Evolutionary conservation across 2,797 vertebrate species (phyloP).

Genomic region (Orestias chungarensis): DNA sequence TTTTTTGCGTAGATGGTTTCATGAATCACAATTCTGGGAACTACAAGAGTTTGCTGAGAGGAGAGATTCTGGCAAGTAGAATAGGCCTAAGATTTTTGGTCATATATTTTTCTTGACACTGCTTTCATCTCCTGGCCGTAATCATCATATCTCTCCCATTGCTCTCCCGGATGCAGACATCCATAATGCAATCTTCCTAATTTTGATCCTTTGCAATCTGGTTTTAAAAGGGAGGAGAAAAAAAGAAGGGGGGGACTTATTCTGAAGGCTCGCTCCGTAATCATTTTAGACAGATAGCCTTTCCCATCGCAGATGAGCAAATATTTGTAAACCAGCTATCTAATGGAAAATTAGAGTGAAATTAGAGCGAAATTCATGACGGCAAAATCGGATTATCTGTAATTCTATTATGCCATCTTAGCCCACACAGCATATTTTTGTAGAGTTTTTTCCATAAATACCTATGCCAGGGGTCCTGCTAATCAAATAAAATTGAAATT

Average conservation of each 20-base stretch:
- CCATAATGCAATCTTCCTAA: slow-evolving; percentile 88
- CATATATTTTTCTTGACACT: slow-evolving; percentile 84
- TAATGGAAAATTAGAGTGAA: slow-evolving; percentile 99
- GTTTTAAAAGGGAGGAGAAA: slow-evolving; percentile 85
- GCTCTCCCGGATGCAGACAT: slow-evolving; percentile 87
- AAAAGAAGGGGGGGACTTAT: slow-evolving; percentile 79
- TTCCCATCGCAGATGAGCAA: slow-evolving; percentile 99
- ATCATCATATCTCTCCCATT: slow-evolving; percentile 86
- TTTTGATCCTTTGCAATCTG: slow-evolving; percentile 88
- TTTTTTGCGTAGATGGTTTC: slow-evolving; percentile 51
- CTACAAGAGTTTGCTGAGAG: slow-evolving; percentile 71
- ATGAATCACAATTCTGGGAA: slow-evolving; percentile 66
- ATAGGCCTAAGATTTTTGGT: slow-evolving; percentile 79
- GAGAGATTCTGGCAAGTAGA: slow-evolving; percentile 78
- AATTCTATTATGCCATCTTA: slow-evolving; percentile 99
- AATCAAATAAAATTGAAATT: slow-evolving; percentile 99
- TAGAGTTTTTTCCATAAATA: slow-evolving; percentile 99
- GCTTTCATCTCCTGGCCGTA: slow-evolving; percentile 85
- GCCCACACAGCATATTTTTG: slow-evolving; percentile 99
- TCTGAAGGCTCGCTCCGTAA: slow-evolving; percentile 89
- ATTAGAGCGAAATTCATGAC: slow-evolving; percentile 99
- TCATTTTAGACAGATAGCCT: slow-evolving; percentile 99
- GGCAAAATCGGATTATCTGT: slow-evolving; percentile 99
- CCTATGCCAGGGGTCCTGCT: slow-evolving; percentile 99
- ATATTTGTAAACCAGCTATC: slow-evolving; percentile 99